These are phyloP conservation scores for Melanostoma mellinum DNA, from an alignment of 2,888 invertebrate species.

Conservation along the genomic window DNA sequence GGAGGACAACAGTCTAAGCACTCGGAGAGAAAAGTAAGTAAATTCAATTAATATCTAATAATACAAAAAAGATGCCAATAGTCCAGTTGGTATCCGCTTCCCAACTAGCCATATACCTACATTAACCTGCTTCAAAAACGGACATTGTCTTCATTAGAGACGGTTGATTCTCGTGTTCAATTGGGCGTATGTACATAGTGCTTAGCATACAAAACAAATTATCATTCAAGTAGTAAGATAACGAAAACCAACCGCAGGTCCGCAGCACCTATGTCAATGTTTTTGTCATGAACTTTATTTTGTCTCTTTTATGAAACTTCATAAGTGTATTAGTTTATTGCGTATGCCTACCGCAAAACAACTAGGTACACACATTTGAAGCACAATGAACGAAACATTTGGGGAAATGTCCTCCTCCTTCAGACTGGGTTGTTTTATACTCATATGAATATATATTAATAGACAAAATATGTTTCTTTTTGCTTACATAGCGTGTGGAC, in stretches of 20 bases:
- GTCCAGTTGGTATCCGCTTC: too few species aligned
- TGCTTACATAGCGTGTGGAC: constrained; percentile 26
- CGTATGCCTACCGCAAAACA: constrained; percentile 43
- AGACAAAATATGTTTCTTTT: constrained; percentile 37
- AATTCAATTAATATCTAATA: constrained; percentile 12
- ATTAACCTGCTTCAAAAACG: neutral
- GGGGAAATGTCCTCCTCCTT: constrained; percentile 6
- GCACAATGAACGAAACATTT: constrained; percentile 33
- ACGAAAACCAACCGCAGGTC: constrained; percentile 4
- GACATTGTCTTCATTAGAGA: neutral
- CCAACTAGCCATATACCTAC: too few species aligned
- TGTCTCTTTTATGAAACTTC: constrained; percentile 51
- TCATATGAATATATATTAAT: constrained; percentile 60
- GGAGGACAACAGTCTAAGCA: constrained; percentile 79
- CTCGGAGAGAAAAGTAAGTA: constrained; percentile 80
- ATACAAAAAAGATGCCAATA: constrained; percentile 1
- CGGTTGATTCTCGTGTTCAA: neutral
- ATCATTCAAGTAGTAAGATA: constrained; percentile 45
- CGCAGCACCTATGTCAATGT: constrained; percentile 42
- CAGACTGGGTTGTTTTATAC: neutral
- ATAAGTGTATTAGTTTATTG: constrained; percentile 46
- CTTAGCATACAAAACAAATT: neutral
- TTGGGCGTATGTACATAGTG: neutral
- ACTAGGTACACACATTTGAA: constrained; percentile 56
- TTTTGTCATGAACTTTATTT: constrained; percentile 15